Conservation (phyloP, 2,113 vertebrate species). For the Corythaixoides concolor region DNA sequence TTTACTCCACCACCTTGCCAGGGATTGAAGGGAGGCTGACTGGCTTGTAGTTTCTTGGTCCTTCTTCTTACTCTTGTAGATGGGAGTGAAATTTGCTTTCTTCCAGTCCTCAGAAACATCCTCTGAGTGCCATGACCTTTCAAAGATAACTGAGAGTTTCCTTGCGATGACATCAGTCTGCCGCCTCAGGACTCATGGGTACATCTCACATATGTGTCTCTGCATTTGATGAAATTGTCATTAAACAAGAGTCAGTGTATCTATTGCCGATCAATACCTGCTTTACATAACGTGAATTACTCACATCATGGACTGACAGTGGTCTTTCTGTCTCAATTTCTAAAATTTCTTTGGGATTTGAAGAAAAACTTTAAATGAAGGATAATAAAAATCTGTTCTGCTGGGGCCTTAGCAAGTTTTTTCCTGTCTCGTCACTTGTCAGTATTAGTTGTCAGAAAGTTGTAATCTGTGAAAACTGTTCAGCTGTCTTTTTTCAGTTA, state of each 20-base stretch:
- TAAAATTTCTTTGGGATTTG: not conserved
- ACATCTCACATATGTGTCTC: not conserved
- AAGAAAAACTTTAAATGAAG: not conserved
- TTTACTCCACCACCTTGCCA: not conserved
- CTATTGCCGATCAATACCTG: not conserved
- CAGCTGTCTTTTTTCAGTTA: not conserved
- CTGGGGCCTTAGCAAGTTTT: not conserved
- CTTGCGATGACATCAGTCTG: not conserved
- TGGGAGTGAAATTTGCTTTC: not conserved
- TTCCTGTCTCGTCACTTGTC: not conserved
- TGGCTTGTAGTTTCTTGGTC: not conserved
- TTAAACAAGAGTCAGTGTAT: not conserved
- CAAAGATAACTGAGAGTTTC: not conserved
- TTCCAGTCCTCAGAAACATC: not conserved
- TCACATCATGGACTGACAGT: not conserved
- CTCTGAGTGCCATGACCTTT: not conserved
- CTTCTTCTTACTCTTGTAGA: not conserved
- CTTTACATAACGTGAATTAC: not conserved
- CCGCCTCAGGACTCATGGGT: not conserved
- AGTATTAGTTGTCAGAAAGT: not conserved
- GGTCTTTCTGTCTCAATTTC: not conserved
- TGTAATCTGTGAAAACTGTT: not conserved
- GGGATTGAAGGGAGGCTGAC: not conserved
- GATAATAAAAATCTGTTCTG: not conserved
- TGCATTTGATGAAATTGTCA: not conserved